Base-by-base conservation (phyloP, 2,113 vertebrate genomes). In the Cochlearius cochlearius region DNA sequence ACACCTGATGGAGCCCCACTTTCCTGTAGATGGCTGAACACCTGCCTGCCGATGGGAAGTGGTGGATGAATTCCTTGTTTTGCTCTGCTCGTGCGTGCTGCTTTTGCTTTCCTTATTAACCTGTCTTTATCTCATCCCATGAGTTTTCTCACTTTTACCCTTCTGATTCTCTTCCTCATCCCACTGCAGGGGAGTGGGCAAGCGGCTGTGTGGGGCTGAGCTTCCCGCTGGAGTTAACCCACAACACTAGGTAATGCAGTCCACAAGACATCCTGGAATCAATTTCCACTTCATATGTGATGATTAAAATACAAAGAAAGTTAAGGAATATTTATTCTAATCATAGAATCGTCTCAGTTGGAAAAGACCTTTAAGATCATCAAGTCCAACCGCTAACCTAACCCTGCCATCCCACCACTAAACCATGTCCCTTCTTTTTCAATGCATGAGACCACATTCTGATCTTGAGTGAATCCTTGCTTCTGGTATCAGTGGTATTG, bases 1-100 rank as follows among this genome's bases (percentile, higher is more conserved):
- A n/a, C 2, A 1, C 0, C 0, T 58, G 20, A 26, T 13, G 11
- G 14, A 64, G 23, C 39, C 26, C 22, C 30, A 52, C 22, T 72
- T 19, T 66, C 30, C 45, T 55, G 64, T 26, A 29, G 13, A 19
- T 77, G 39, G 30, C 5, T 72, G 45, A 49, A 72, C 13, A 25
- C 21, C 43, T 34, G 12, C 18, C n/a, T 59, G 63, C 5, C 2
- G 0, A 38, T 19, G n/a, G 15, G 22, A 60, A 49, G 5, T 20
- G 32, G 7, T 9, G 32, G 66, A 66, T 41, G 4, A 14, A 34
- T 60, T 38, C 18, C 14, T 76, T 45, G 2, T 2, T 71, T 74
- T 34, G 11, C 14, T 66, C 47, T 75, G 8, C 32, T 75, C 39
- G 21, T 2, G 1, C 0, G 0, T 17, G 1, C 5, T 6, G 34